phyloP scores from a whole-genome alignment of 2,888 invertebrate species.

The Nebria brevicollis region DNA sequence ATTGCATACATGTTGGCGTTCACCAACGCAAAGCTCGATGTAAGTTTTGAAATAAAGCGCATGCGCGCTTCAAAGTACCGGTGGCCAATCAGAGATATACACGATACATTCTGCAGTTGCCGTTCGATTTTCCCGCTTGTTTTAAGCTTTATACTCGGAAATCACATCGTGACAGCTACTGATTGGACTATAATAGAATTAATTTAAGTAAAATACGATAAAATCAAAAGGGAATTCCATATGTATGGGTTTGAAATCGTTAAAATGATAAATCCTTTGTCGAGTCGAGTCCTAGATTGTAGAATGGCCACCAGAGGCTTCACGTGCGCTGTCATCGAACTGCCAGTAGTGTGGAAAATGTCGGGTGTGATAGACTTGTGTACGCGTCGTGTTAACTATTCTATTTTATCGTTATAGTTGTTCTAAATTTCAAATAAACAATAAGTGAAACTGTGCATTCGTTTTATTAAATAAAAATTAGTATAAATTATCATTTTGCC shows the following conservation, averaged over 20 bases:
- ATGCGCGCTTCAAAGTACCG: conserved; percentile 23
- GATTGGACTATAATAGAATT: neutral
- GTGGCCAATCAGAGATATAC: conserved; percentile 24
- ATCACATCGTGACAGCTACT: neutral
- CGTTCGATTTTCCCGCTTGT: conserved; percentile 21
- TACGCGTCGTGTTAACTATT: conserved; percentile 35
- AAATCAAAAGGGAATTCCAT: neutral
- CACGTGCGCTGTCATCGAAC: conserved; percentile 38
- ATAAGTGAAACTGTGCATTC: conserved; percentile 54
- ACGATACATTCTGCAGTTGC: conserved; percentile 24
- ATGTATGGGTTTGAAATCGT: conserved; percentile 30
- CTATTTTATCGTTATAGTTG: conserved; percentile 38
- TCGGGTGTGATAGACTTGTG: conserved; percentile 44
- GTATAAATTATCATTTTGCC: conserved; percentile 15
- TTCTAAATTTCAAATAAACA: conserved; percentile 34
- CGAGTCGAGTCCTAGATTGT: neutral
- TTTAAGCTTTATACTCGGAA: neutral
- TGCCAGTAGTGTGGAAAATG: conserved; percentile 44
- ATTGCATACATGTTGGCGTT: conserved; percentile 14
- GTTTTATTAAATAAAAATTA: conserved; percentile 42
- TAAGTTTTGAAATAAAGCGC: conserved; percentile 18
- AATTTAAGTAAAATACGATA: neutral
- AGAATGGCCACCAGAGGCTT: conserved; percentile 24
- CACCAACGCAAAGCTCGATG: neutral
- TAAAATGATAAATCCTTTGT: conserved; percentile 47